Evolutionary conservation across 64 coral and sea anemone genomes (phyloP), one percentile per base, ranked within the genome.

Genomic region (Montipora efflorescens): DNA sequence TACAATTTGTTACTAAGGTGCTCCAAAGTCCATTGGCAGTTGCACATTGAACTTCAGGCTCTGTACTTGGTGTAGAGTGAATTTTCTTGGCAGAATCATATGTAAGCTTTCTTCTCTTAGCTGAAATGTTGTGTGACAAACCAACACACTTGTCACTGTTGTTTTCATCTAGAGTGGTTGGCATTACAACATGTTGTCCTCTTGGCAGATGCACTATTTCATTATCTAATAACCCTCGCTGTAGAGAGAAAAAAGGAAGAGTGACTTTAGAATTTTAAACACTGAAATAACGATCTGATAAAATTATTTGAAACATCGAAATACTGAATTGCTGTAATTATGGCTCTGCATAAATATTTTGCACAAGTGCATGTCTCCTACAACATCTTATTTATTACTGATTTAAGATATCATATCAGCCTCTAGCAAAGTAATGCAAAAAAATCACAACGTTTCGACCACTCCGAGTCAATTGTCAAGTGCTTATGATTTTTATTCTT

Each of bases 151-250:
- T 86, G 68, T 93, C 91, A 87, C 82, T 93, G 83, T 93, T 93
- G 73, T 87, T 86, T 64, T 93, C 83, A 62, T 84, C 82, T 15
- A 93, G 91, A 61, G 82, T 77, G 50, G 90, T 92, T 84, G 90
- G 74, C 48, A 48, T 87, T 20, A 79, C 89, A 48, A 84, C 70
- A 61, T 48, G 74, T 43, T n/a, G 83, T 86, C 46, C 72, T 86
- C 83, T 84, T 48, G 72, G 81, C 91, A 93, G 59, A 23, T 93
- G 91, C 51, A 77, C 91, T 68, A 76, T 78, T 74, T 93, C 91
- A 78, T 93, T 86, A 47, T 87, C 74, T 57, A 93, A 78, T 72
- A 87, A 76, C 75, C 52, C 72, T 77, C 82, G 71, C 91, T 94
- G 62, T 45, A 82, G 79, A 89, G 79, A 75, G 64, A 68, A 58